Percentiles rank a stretch among this genome's conserved stretches.
These are phyloP conservation scores for Opisthograptis luteolata DNA, from an alignment of 2,888 invertebrate species.

Conservation along the genomic window DNA sequence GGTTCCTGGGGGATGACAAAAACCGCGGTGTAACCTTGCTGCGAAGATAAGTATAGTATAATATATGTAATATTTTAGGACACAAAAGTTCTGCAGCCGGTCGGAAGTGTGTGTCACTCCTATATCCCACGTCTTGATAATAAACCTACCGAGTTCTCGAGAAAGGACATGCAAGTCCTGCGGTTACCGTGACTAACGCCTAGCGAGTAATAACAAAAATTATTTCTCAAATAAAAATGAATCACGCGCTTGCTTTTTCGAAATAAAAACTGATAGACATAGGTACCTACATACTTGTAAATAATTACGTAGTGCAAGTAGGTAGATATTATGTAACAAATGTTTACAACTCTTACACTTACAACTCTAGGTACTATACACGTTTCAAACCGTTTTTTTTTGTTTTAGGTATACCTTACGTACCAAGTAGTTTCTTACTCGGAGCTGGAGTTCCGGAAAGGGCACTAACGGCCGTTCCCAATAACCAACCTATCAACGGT, in stretches of 20 bases:
- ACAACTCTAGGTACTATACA: neutral
- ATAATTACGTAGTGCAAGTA: neutral
- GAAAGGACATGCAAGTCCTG: constrained; percentile 68
- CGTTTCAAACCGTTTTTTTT: neutral
- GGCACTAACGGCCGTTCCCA: too few species aligned
- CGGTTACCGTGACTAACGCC: constrained; percentile 64
- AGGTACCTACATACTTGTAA: neutral
- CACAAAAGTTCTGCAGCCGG: too few species aligned
- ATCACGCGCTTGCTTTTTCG: constrained; percentile 44
- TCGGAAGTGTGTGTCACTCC: constrained; percentile 58
- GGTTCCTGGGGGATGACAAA: too few species aligned
- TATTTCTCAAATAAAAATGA: constrained; percentile 53
- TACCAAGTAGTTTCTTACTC: too few species aligned
- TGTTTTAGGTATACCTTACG: too few species aligned
- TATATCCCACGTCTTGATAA: constrained; percentile 62
- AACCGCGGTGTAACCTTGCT: too few species aligned
- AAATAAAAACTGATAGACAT: neutral
- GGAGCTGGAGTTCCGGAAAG: too few species aligned
- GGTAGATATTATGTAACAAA: neutral
- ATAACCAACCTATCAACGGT: too few species aligned
- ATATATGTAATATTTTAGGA: too few species aligned
- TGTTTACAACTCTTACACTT: neutral
- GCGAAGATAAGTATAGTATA: too few species aligned
- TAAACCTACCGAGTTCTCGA: constrained; percentile 62
- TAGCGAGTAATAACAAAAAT: constrained; percentile 52